Conservation (phyloP, 1,140 invertebrate species). For the Eufriesea mexicana region DNA sequence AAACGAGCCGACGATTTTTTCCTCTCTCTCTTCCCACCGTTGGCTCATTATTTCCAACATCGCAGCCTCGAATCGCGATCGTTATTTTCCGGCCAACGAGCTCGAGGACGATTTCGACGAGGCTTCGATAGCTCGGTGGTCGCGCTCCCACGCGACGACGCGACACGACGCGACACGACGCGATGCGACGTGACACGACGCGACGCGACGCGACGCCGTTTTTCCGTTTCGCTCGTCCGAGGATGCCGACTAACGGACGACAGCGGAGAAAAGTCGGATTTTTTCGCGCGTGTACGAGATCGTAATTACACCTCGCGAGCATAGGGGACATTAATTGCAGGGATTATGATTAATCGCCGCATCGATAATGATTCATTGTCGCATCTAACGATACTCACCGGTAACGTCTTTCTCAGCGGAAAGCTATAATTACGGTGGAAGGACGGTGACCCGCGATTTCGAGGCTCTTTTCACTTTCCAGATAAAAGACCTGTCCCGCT, state of each 20-base stretch:
- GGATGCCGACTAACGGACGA: not conserved
- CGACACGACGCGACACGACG: too few relatives aligned
- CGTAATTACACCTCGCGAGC: conserved; percentile 50
- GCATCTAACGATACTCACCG: conserved; percentile 34
- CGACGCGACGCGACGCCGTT: not conserved
- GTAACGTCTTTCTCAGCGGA: conserved; percentile 59
- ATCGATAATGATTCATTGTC: conserved; percentile 66
- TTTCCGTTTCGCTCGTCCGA: not conserved
- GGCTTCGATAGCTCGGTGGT: not conserved
- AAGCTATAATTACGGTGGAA: conserved; percentile 43
- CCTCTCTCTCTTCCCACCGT: not conserved
- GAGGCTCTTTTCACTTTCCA: conserved; percentile 46
- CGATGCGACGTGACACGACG: not conserved
- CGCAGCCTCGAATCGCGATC: not conserved
- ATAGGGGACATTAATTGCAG: conserved; percentile 60
- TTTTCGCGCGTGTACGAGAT: conserved; percentile 11
- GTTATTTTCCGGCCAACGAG: conserved; percentile 26
- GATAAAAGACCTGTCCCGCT: conserved; percentile 11
- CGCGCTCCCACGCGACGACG: conserved; percentile 14
- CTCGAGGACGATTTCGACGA: conserved; percentile 1
- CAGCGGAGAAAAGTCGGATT: not conserved
- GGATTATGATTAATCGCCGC: conserved; percentile 61
- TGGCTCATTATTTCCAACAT: conserved; percentile 21
- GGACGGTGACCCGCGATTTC: conserved; percentile 39
- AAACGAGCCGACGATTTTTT: conserved; percentile 17